phyloP scores from a whole-genome alignment of 2,888 invertebrate species.

The Molanna angustata region DNA sequence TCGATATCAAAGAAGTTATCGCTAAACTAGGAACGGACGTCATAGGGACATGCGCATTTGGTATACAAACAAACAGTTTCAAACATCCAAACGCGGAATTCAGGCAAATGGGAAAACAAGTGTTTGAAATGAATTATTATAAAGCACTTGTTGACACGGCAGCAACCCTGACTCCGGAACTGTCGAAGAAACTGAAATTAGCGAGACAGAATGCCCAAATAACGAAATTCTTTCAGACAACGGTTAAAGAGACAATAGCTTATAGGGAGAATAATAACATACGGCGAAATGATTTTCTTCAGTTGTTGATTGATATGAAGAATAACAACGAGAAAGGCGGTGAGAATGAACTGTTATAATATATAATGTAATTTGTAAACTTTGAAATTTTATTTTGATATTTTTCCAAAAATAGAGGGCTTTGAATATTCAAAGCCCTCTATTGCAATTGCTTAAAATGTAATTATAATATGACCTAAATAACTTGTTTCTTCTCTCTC shows the following conservation, averaged over 20 bases:
- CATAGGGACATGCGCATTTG: slow-evolving; percentile 4
- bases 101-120: slow-evolving; percentile 6
- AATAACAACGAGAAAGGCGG: neutral
- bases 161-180: neutral
- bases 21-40: slow-evolving; percentile 4
- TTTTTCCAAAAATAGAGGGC: no score
- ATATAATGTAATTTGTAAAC: no score
- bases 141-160: neutral
- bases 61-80: slow-evolving; percentile 7
- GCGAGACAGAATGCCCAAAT: neutral
- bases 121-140: neutral
- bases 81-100: slow-evolving; percentile 25
- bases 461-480: no score
- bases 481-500: no score
- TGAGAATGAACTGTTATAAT: no score
- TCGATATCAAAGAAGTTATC: slow-evolving; percentile 1
- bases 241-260: neutral
- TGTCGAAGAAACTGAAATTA: neutral
- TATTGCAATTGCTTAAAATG: no score
- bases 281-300: slow-evolving; percentile 5
- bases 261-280: slow-evolving; percentile 2
- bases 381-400: no score
- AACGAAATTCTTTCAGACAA: neutral
- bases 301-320: slow-evolving; percentile 5
- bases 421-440: no score